Base-by-base conservation (phyloP, 1,140 invertebrate species). In the Luehdorfia chinensis region DNA sequence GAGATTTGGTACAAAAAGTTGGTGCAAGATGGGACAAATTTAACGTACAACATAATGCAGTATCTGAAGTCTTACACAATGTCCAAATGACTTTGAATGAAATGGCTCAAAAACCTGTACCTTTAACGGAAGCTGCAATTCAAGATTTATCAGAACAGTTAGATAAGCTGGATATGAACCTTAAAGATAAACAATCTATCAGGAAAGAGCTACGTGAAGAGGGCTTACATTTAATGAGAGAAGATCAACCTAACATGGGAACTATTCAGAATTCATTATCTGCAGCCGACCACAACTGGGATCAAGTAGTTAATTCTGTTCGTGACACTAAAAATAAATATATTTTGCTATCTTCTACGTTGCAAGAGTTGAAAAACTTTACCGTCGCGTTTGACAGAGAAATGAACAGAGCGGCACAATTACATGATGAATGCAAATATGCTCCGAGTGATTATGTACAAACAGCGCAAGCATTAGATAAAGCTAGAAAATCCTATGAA, bases 181-280 rank as follows among this genome's bases (percentile, higher is more conserved):
- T 87, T 28, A 84, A 76, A 66, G 78, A 87, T 39, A 87, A 87
- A 50, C 85, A 87, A 68, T 60, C 67, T 2, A 66, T 88, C 3
- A 66, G 84, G 59, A 87, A 85, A 46, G 84, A 87, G 48, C 53
- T 88, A 6, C 64, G 87, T 62, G 89, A 91, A 59, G 91, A 95
- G 86, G 94, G 94, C 0, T 87, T 92, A 11, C 87, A 91, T 37
- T 75, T 96, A 23, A 93, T 96, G 89, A 92, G 93, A 59, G 92
- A 94, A 79, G 95, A 96, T 79, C 92, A 94, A 54, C 90, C 90
- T 15, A 93, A 93, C 56, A 92, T 93, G 73, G 91, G 92, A 2
- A 90, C 91, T 1, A 92, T 96, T 46, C 95, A 96, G 78, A 93
- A 93, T 47, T 91, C 92, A 23, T 67, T 96, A 0, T 89, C 93